These are phyloP conservation scores for Andrena praecox DNA, from an alignment of 2,888 invertebrate genomes.

Conservation along the genomic window DNA sequence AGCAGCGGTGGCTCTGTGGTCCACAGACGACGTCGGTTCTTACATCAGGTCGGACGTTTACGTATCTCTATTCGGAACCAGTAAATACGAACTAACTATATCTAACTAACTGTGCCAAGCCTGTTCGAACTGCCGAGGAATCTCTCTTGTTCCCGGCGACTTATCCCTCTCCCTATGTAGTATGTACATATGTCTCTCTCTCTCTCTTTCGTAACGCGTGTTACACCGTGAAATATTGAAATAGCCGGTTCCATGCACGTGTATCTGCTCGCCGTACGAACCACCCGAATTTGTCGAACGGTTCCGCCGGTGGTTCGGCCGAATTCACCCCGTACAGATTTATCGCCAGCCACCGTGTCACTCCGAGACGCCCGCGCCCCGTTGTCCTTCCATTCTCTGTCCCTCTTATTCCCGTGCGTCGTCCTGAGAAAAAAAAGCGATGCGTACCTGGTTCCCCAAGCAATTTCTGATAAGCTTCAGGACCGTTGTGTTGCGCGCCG, in stretches of 20 bases:
- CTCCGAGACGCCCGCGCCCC: neutral
- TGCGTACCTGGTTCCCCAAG: neutral
- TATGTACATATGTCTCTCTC: neutral
- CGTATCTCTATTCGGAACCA: slow-evolving; percentile 65
- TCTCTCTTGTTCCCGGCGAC: slow-evolving; percentile 45
- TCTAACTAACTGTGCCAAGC: slow-evolving; percentile 61
- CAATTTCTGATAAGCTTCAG: slow-evolving; percentile 20
- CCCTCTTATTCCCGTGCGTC: neutral
- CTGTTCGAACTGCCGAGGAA: slow-evolving; percentile 40
- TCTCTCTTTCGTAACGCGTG: slow-evolving; percentile 27
- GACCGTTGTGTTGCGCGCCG: slow-evolving; percentile 6
- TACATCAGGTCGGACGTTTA: slow-evolving; percentile 13
- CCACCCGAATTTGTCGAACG: slow-evolving; percentile 55
- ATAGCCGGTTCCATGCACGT: slow-evolving; percentile 40
- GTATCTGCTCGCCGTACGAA: slow-evolving; percentile 11
- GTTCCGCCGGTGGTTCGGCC: slow-evolving; percentile 24
- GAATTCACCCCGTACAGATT: slow-evolving; percentile 33
- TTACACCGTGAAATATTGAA: slow-evolving; percentile 52
- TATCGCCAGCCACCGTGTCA: slow-evolving; percentile 18
- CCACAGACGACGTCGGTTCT: slow-evolving; percentile 26
- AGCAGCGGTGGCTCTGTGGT: neutral
- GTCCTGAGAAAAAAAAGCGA: neutral
- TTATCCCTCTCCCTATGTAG: slow-evolving; percentile 40
- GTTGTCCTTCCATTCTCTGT: slow-evolving; percentile 3
- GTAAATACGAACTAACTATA: slow-evolving; percentile 70